These are phyloP conservation scores for Danio kyathit DNA, from an alignment of 2,797 vertebrate genomes.

Conservation along the genomic window DNA sequence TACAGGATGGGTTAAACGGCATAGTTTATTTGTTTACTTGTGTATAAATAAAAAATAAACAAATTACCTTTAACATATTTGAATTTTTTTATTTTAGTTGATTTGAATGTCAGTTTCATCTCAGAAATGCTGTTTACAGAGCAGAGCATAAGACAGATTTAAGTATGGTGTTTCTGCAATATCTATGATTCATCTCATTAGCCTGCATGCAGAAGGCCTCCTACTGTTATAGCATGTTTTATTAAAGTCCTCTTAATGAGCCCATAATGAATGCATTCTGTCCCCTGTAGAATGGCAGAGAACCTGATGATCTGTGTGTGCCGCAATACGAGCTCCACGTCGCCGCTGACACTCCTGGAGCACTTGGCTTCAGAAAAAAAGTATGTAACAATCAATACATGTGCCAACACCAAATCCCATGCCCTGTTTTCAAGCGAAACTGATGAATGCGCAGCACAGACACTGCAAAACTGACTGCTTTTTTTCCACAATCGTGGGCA, in stretches of 20 bases:
- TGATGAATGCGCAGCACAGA: slow-evolving; percentile 37
- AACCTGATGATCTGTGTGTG: slow-evolving; percentile 78
- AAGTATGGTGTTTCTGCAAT: neutral
- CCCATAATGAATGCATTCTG: slow-evolving; percentile 15
- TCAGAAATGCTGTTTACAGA: neutral
- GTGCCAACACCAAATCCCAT: slow-evolving; percentile 6
- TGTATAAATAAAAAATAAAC: neutral
- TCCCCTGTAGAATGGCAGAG: slow-evolving; percentile 81
- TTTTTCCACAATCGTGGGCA: slow-evolving; percentile 28
- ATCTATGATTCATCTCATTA: slow-evolving; percentile 37
- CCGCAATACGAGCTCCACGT: slow-evolving; percentile 66
- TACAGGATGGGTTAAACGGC: too few species aligned
- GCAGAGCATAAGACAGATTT: neutral
- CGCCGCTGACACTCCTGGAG: slow-evolving; percentile 78
- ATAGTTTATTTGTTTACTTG: too few species aligned
- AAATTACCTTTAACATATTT: neutral
- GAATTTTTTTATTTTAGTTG: neutral
- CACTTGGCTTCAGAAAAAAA: slow-evolving; percentile 80
- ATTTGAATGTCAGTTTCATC: slow-evolving; percentile 8
- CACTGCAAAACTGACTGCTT: slow-evolving; percentile 20
- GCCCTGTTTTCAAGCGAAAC: slow-evolving; percentile 16
- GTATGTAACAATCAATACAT: slow-evolving; percentile 72
- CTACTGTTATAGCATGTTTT: slow-evolving; percentile 33
- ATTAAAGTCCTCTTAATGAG: slow-evolving; percentile 43
- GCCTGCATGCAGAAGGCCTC: slow-evolving; percentile 21